Base-by-base conservation (phyloP, 1,140 invertebrate species). In the Magallana gigas region DNA sequence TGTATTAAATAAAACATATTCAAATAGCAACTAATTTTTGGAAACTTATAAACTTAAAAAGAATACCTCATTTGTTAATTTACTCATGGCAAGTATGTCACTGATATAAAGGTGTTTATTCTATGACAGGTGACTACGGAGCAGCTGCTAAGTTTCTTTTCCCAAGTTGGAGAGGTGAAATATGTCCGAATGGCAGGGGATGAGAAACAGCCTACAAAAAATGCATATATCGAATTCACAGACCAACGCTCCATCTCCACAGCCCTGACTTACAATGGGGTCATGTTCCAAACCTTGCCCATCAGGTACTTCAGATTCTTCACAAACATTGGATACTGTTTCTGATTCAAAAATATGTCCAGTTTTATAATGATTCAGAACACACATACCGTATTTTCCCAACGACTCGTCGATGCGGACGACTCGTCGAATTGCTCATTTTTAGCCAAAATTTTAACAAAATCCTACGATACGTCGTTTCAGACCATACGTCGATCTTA, bases 191-290 rank as follows among this genome's bases (percentile, higher is more conserved):
- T 99, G 95, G 98, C 98, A 93, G 97, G 97, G 8, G 96, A 98
- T 93, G 97, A 98, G 87, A 96, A 96, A 60, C 96, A 98, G 90
- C 68, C 68, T 23, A 76, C 68, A 36, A 95, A 96, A 2, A 98
- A 97, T 95, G 98, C 98, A 8, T 96, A 99, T 89, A 96, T 99
- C 85, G 99, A 99, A 95, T 98, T 99, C 93, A 97, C 97, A 29
- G 98, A 99, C 91, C 98, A 99, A 94, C 96, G 96, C 14, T 97
- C 97, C 91, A 96, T 99, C 36, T 96, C 98, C 3, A 96, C 97
- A 88, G 99, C 98, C 4, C 95, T 99, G 0, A 95, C 95, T 57
- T 97, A 98, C 90, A 98, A 98, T 95, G 98, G 98, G 16, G 94
- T 95, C 36, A 94, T 95, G 90, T 96, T 98, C 81, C 96, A 97